These are phyloP conservation scores for Coregonus sp. DNA, from an alignment of 2,797 vertebrate species.

Conservation along the genomic window DNA sequence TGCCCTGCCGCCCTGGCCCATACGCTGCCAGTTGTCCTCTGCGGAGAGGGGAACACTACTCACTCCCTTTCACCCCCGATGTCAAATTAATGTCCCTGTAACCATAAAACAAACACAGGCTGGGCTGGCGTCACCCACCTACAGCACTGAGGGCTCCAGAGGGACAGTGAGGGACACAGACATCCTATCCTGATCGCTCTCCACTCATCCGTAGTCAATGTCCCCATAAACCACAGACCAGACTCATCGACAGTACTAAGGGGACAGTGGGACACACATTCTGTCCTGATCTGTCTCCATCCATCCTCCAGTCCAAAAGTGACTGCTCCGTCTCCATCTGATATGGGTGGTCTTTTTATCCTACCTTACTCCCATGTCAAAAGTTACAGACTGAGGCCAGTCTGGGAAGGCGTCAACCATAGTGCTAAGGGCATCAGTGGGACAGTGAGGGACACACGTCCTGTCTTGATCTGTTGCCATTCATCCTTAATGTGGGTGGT, in stretches of 20 bases:
- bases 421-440: too few relatives aligned
- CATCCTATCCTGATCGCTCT: not conserved
- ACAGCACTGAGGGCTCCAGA: not conserved
- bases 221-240: not conserved
- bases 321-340: not conserved
- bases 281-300: not conserved
- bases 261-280: not conserved
- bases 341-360: not conserved
- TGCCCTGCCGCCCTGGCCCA: not conserved
- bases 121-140: not conserved
- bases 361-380: not conserved
- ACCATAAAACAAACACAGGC: not conserved
- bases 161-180: not conserved
- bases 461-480: not conserved
- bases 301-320: not conserved
- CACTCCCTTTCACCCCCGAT: not conserved
- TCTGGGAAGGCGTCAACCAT: too few relatives aligned
- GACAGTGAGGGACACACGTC: too few relatives aligned
- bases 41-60: not conserved
- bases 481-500: not conserved
- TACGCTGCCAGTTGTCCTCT: not conserved
- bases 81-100: not conserved
- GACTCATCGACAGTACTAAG: not conserved
- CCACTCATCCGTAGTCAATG: not conserved
- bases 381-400: not conserved